Conservation (phyloP, 1,140 invertebrate genomes). For the Sipha flava region DNA sequence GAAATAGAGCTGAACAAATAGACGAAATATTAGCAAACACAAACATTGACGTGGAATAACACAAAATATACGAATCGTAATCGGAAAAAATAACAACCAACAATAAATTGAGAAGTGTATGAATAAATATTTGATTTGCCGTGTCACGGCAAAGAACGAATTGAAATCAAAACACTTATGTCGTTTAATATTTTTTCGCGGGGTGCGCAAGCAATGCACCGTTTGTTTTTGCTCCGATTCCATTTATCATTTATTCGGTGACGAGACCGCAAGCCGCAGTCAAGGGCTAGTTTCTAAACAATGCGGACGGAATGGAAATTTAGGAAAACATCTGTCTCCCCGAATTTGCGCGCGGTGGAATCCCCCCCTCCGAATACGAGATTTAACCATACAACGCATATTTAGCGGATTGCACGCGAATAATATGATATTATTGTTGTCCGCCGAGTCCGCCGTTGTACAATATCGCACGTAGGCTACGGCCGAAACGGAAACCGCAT, state of each 20-base stretch:
- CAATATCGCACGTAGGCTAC: too few relatives aligned
- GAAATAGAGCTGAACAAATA: too few relatives aligned
- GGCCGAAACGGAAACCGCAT: too few relatives aligned
- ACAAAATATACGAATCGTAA: too few relatives aligned
- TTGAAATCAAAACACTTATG: conserved; percentile 9
- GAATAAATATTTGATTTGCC: not conserved
- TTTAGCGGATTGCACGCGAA: too few relatives aligned
- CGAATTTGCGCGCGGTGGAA: not conserved
- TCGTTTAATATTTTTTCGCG: not conserved
- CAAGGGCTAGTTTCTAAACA: conserved; percentile 14
- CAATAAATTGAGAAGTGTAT: not conserved
- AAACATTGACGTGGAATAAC: too few relatives aligned
- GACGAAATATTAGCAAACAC: too few relatives aligned
- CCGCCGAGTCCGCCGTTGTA: too few relatives aligned
- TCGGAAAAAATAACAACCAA: not conserved
- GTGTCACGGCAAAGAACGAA: not conserved
- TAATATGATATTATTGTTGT: too few relatives aligned
- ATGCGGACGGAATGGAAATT: not conserved
- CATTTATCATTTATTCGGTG: conserved; percentile 1
- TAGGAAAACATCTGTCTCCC: conserved; percentile 4
- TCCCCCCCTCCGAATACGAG: not conserved
- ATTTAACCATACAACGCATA: too few relatives aligned
- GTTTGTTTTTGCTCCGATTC: not conserved
- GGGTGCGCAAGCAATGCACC: not conserved
- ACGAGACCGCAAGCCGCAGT: conserved; percentile 7